phyloP scores from a whole-genome alignment of 2,113 vertebrate species.

The Chloropsis hardwickii region DNA sequence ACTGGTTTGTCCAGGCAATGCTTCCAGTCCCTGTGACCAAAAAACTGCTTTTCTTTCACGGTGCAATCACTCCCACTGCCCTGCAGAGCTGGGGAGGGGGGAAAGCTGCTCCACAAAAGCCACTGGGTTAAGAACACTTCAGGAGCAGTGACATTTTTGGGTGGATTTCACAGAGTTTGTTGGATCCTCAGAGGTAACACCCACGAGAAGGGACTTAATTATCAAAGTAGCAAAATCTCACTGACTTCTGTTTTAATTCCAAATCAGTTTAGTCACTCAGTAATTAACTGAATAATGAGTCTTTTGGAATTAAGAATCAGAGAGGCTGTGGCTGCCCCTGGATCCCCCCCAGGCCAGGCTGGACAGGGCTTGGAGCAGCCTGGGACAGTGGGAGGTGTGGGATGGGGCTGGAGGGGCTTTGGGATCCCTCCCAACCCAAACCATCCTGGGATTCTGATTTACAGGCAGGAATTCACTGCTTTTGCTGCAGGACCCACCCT shows the following conservation, averaged over 20 bases:
- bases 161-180: not conserved
- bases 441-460: not conserved
- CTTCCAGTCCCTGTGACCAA: not conserved
- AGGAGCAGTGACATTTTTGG: not conserved
- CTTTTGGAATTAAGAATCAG: not conserved
- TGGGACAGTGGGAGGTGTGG: not conserved
- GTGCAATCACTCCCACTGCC: fast-evolving
- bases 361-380: not conserved
- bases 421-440: not conserved
- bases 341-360: not conserved
- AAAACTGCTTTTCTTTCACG: not conserved
- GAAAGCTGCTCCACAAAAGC: not conserved
- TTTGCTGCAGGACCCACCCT: not conserved
- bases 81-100: not conserved
- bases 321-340: not conserved
- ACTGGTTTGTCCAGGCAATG: not conserved
- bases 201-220: not conserved
- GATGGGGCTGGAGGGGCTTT: not conserved
- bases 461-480: fast-evolving
- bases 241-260: not conserved
- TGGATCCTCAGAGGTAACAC: not conserved
- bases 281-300: not conserved
- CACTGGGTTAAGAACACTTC: not conserved
- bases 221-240: not conserved
- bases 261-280: not conserved